Evolutionary conservation across 2,888 invertebrate species (phyloP).

Genomic region (Ichneumoninae sp.): DNA sequence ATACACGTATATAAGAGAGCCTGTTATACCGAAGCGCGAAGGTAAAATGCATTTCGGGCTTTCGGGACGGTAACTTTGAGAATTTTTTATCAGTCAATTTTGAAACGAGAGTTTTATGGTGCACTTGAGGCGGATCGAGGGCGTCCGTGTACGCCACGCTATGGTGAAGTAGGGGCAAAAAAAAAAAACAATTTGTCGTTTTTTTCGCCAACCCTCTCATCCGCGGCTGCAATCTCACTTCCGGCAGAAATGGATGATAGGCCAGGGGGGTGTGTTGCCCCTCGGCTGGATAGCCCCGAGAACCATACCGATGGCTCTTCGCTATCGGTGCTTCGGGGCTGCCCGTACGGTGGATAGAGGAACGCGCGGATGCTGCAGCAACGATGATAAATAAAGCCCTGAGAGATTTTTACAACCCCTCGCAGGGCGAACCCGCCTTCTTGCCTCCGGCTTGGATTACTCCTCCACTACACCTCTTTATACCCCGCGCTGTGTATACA

Average conservation of each 20-base stretch:
- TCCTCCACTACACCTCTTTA: conserved; percentile 2
- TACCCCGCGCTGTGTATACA: neutral
- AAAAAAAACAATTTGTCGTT: conserved; percentile 49
- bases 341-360: conserved; percentile 52
- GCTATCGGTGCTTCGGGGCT: conserved; percentile 50
- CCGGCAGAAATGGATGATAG: conserved; percentile 52
- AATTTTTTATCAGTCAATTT: conserved; percentile 4
- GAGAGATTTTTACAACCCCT: conserved; percentile 65
- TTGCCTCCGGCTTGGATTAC: conserved; percentile 34
- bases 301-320: conserved; percentile 24
- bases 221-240: conserved; percentile 53
- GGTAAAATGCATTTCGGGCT: neutral
- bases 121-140: neutral
- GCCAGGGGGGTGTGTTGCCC: conserved; percentile 25
- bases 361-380: conserved; percentile 52
- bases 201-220: conserved; percentile 41
- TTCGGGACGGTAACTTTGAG: neutral
- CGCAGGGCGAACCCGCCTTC: conserved; percentile 44
- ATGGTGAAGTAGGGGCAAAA: neutral
- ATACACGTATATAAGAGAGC: neutral
- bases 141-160: neutral
- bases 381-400: conserved; percentile 67
- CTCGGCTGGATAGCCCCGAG: conserved; percentile 20
- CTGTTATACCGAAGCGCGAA: neutral
- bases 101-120: conserved; percentile 8